These are phyloP conservation scores for Vireo altiloquus DNA, from an alignment of 2,113 vertebrate species.

Conservation along the genomic window DNA sequence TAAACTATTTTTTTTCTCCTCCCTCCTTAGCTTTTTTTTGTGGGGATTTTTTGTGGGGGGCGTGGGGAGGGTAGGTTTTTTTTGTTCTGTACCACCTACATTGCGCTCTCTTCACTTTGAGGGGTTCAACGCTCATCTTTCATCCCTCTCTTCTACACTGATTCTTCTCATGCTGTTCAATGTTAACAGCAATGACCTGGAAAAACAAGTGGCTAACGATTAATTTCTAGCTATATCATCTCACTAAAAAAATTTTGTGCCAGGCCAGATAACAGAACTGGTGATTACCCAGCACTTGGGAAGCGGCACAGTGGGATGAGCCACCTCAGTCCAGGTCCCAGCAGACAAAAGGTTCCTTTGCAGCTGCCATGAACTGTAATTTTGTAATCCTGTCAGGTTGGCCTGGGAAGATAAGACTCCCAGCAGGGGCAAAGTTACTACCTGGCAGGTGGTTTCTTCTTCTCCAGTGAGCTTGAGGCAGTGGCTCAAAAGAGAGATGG, in stretches of 20 bases:
- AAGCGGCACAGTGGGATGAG: fast-evolving
- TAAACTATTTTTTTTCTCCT: not conserved
- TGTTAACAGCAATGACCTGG: not conserved
- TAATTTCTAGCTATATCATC: not conserved
- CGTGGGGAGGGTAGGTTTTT: no score
- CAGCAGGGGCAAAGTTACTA: no score
- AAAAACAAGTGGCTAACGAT: not conserved
- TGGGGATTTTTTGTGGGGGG: no score
- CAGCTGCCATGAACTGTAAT: no score
- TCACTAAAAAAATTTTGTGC: not conserved
- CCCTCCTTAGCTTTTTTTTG: not conserved
- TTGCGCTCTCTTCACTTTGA: not conserved
- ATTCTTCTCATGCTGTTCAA: not conserved
- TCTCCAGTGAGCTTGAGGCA: no score
- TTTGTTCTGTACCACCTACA: not conserved
- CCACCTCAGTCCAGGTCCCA: not conserved
- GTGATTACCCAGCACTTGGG: not conserved
- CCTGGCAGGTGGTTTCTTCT: no score
- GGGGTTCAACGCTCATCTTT: not conserved
- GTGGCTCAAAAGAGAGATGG: no score
- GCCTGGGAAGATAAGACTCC: no score
- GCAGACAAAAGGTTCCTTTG: not conserved
- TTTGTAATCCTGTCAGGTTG: no score
- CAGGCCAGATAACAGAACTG: not conserved
- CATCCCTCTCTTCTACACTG: not conserved